A percentile compares a stretch with the other conserved stretches of the same genome.
phyloP scores from a whole-genome alignment of 2,888 invertebrate species.

The Eupeodes luniger region DNA sequence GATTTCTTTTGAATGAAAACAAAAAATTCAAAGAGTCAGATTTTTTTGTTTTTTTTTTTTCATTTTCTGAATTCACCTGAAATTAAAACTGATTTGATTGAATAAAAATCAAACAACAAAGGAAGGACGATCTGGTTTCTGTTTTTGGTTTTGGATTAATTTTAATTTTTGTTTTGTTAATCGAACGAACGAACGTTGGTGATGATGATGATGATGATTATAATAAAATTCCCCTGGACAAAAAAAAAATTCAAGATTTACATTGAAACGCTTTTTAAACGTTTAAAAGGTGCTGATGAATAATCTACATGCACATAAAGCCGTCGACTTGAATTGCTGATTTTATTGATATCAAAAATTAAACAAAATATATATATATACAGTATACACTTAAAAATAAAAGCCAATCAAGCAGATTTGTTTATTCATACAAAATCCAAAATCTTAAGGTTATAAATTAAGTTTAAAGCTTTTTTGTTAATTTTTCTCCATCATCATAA shows the following conservation, averaged over 20 bases:
- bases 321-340: conserved; percentile 71
- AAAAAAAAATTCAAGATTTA: conserved; percentile 56
- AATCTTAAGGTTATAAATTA: conserved; percentile 69
- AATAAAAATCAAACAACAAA: conserved; percentile 32
- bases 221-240: conserved; percentile 59
- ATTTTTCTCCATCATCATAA: background rate
- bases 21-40: conserved; percentile 30
- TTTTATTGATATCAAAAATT: conserved; percentile 70
- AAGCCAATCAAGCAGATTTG: conserved; percentile 73
- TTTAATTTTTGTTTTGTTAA: conserved; percentile 1
- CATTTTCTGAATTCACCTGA: conserved; percentile 27
- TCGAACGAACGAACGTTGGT: conserved; percentile 23
- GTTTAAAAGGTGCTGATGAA: conserved; percentile 75
- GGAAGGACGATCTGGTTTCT: conserved; percentile 39
- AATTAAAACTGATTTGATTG: conserved; percentile 52
- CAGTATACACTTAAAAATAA: conserved; percentile 33
- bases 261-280: conserved; percentile 76
- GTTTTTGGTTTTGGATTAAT: background rate
- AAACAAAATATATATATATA: conserved; percentile 29
- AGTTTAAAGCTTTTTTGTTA: conserved; percentile 58
- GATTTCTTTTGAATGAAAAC: conserved; percentile 53
- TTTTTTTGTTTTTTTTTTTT: conserved; percentile 26
- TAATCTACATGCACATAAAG: conserved; percentile 72
- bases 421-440: conserved; percentile 64
- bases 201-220: conserved; percentile 68